Conservation (phyloP, 2,797 vertebrate genomes). For the Sebastiscus tertius region DNA sequence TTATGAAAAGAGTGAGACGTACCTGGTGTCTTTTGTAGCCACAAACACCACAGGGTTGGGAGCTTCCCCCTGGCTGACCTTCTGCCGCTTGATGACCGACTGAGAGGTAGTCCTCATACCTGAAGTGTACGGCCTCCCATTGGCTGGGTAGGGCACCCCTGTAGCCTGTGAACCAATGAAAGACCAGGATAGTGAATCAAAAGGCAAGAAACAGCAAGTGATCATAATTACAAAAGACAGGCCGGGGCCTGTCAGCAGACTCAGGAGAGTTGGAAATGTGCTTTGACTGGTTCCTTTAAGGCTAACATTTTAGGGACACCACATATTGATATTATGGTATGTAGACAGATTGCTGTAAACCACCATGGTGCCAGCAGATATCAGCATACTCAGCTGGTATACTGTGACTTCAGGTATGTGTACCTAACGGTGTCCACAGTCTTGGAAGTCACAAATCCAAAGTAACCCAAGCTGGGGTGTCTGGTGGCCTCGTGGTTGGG, state of each 20-base stretch:
- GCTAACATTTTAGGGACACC: background rate
- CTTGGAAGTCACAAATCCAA: background rate
- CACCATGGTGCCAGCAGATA: too few relatives aligned
- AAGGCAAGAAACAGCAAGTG: background rate
- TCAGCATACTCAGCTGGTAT: background rate
- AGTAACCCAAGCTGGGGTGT: background rate
- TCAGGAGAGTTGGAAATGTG: background rate
- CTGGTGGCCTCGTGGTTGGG: background rate
- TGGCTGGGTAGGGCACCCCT: conserved; percentile 90
- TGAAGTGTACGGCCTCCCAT: conserved; percentile 90
- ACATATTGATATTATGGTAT: background rate
- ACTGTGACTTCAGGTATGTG: background rate
- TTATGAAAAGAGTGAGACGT: background rate
- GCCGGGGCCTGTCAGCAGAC: background rate
- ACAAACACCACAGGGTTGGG: conserved; percentile 97
- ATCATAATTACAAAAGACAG: background rate
- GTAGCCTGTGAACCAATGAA: conserved; percentile 78
- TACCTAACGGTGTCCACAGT: background rate
- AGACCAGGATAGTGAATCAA: background rate
- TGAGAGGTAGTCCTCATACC: conserved; percentile 91
- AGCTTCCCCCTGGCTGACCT: conserved; percentile 93
- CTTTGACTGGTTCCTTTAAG: background rate
- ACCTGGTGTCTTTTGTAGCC: conserved; percentile 96
- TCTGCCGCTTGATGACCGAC: conserved; percentile 93
- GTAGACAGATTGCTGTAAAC: background rate